Conservation (phyloP, 92 coral and sea anemone species). For the Epizoanthus ramosus region DNA sequence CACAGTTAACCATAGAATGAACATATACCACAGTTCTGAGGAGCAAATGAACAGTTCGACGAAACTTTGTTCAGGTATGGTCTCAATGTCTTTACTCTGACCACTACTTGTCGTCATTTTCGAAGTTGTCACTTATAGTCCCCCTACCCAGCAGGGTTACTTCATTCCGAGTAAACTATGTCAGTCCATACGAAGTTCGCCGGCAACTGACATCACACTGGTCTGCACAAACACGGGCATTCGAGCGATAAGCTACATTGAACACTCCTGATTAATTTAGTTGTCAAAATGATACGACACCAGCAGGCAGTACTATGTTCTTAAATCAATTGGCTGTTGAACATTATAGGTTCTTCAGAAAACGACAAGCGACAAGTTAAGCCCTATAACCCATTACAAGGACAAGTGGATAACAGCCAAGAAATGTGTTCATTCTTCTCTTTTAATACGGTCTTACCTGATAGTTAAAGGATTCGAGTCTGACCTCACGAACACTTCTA, state of each 20-base stretch:
- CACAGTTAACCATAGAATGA: conserved; percentile 32
- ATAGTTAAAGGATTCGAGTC: conserved; percentile 18
- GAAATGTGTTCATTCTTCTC: neutral
- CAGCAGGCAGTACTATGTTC: neutral
- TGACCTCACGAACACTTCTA: conserved; percentile 21
- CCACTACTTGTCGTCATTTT: neutral
- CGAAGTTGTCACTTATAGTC: neutral
- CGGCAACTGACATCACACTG: too few relatives aligned
- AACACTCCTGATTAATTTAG: neutral
- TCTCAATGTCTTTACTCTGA: neutral
- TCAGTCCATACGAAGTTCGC: neutral
- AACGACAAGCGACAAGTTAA: neutral
- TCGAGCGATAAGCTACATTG: neutral
- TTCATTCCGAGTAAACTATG: neutral
- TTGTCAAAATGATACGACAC: too few relatives aligned
- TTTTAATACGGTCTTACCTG: neutral
- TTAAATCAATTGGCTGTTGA: neutral
- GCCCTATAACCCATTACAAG: neutral
- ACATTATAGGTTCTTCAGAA: neutral
- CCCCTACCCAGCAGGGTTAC: neutral
- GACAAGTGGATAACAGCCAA: neutral
- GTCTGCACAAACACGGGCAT: neutral
- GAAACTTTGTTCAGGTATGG: neutral
- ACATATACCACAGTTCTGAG: conserved; percentile 38
- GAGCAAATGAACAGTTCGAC: neutral